Evolutionary conservation across 2,888 invertebrate genomes (phyloP).

Genomic region (Syrphus vitripennis): DNA sequence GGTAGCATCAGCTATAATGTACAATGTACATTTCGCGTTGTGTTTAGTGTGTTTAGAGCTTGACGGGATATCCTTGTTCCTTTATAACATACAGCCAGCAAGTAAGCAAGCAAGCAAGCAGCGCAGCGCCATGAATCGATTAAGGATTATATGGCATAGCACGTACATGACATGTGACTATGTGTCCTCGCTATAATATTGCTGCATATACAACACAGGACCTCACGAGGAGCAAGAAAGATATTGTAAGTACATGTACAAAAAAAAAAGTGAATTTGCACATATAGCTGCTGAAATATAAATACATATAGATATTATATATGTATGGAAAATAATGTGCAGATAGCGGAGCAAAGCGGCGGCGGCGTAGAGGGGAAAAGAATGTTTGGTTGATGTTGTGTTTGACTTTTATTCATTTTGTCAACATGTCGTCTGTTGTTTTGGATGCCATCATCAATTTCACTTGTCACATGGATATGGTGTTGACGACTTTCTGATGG

Average conservation of each 20-base stretch:
- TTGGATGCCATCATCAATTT: constrained; percentile 71
- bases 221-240: background rate
- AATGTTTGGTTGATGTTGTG: constrained; percentile 65
- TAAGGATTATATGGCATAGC: constrained; percentile 69
- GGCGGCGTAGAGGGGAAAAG: background rate
- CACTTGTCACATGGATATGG: constrained; percentile 56
- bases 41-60: constrained; percentile 34
- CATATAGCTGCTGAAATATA: constrained; percentile 1
- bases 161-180: constrained; percentile 70
- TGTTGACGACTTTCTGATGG: constrained; percentile 54
- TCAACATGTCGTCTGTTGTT: constrained; percentile 71
- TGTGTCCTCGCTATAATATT: background rate
- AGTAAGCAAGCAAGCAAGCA: no score
- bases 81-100: constrained; percentile 18
- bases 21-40: constrained; percentile 14
- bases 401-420: constrained; percentile 72
- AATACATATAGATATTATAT: background rate
- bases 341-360: no score
- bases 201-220: constrained; percentile 34
- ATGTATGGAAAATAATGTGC: no score
- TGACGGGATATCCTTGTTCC: constrained; percentile 34
- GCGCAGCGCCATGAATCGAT: constrained; percentile 67
- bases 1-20: background rate
- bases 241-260: background rate
- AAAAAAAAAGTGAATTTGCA: constrained; percentile 28